Evolutionary conservation across 2,888 invertebrate species (phyloP).

Genomic region (Rhaphigaster nebulosa): DNA sequence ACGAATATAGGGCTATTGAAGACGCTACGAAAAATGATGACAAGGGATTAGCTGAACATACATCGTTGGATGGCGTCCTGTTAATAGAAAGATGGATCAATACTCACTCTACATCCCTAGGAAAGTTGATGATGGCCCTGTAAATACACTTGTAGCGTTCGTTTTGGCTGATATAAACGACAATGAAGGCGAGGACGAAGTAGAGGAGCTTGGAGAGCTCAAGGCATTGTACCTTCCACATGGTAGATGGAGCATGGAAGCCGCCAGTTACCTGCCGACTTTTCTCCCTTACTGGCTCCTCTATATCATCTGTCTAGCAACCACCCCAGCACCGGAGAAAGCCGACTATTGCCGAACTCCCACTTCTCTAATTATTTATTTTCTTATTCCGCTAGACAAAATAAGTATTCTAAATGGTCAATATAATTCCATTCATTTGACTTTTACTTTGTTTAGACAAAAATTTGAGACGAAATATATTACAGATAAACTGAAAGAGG

Average conservation of each 20-base stretch:
- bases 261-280: slow-evolving; percentile 5
- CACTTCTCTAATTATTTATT: neutral
- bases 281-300: neutral
- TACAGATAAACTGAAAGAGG: too few species aligned
- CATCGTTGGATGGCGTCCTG: slow-evolving; percentile 7
- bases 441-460: too few species aligned
- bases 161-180: slow-evolving; percentile 66
- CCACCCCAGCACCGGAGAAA: neutral
- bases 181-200: slow-evolving; percentile 57
- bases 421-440: too few species aligned
- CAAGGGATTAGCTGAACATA: neutral
- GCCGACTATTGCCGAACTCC: neutral
- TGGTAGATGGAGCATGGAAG: neutral
- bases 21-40: neutral
- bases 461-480: too few species aligned
- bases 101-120: slow-evolving; percentile 81
- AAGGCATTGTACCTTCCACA: slow-evolving; percentile 55
- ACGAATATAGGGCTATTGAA: neutral
- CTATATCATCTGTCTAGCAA: slow-evolving; percentile 6
- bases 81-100: slow-evolving; percentile 48
- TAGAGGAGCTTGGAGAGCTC: slow-evolving; percentile 54
- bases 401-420: neutral
- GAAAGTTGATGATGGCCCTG: slow-evolving; percentile 78
- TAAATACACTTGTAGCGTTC: slow-evolving; percentile 82
- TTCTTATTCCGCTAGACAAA: neutral